Evolutionary conservation across 2,113 vertebrate species (phyloP), one percentile per base, ranked within the genome.

Genomic region (Amblyornis subalaris): DNA sequence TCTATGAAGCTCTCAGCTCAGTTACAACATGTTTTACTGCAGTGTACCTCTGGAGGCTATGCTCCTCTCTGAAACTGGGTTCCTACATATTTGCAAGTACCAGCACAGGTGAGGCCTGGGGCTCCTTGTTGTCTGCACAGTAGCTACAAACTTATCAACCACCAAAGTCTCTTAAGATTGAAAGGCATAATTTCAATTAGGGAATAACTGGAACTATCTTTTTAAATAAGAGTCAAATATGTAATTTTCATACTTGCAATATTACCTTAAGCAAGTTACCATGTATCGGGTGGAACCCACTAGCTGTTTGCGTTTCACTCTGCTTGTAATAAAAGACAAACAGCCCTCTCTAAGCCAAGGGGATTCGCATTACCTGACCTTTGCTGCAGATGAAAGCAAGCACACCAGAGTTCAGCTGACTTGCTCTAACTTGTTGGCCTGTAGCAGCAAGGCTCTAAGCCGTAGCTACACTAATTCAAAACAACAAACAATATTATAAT

Each of bases 381-480:
- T 23, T 77, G 38, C 75, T 85, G 62, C 50, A 88, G 50, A 95
- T 62, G 38, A 93, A 90, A 93, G 90, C 53, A 48, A 82, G 57
- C 62, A 74, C 71, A 88, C 20, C 58, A 85, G 70, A 89, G 73
- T 42, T 85, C 89, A 90, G 75, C 62, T 58, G 55, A 88, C 96
- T 90, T 96, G 92, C 76, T 2, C 1, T 31, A 77, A 92, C 96
- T 84, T 85, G 92, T 14, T 76, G 64, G 85, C 64, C 82, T 88
- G 80, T 75, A 92, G 92, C 58, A 93, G 78, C 44, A 86, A 88
- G 51, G 64, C 65, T 88, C 19, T 70, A 83, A 92, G 60, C 78
- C 71, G 65, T 5, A 53, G 61, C 71, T 83, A 36, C 8, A 17
- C 75, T 64, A 45, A 73, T 48, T 62, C 71, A 77, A 88, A 90